A percentile compares a stretch with the other conserved stretches of the same genome.
Evolutionary conservation across 92 coral and sea anemone genomes (phyloP).

Genomic region (Anthopleura xanthogrammica): DNA sequence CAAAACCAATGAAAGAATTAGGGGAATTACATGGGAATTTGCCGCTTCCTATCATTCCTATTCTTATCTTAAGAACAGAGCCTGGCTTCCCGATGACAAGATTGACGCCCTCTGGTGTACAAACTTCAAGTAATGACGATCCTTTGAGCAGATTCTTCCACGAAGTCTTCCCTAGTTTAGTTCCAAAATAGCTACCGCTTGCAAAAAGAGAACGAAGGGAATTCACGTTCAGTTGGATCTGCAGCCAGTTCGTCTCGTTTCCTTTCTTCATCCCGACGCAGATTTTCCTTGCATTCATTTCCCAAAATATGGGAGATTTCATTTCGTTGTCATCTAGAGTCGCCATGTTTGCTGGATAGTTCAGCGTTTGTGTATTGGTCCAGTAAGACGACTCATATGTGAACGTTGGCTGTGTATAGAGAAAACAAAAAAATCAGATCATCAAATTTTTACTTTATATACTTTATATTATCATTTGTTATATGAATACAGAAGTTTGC

Average conservation of each 20-base stretch:
- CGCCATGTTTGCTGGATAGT: slow-evolving; percentile 12
- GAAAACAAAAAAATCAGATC: too few species aligned
- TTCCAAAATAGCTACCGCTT: background rate
- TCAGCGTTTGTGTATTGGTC: background rate
- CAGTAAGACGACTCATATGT: background rate
- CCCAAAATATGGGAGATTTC: slow-evolving; percentile 23
- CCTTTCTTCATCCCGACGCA: slow-evolving; percentile 20
- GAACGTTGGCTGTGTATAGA: slow-evolving; percentile 10
- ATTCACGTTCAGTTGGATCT: background rate
- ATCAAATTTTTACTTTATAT: background rate
- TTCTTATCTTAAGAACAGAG: background rate
- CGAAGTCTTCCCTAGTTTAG: background rate
- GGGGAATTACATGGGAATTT: background rate
- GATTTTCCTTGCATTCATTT: background rate
- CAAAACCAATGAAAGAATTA: slow-evolving; percentile 13
- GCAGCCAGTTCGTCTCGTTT: slow-evolving; percentile 14
- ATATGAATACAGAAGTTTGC: too few species aligned
- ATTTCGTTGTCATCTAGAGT: slow-evolving; percentile 3
- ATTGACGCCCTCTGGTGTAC: background rate
- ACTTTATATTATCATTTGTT: too few species aligned
- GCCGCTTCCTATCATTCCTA: slow-evolving; percentile 14
- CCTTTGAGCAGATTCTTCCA: slow-evolving; percentile 1
- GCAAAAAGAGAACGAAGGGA: slow-evolving; percentile 11
- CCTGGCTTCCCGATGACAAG: background rate
- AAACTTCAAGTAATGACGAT: background rate